phyloP scores from a whole-genome alignment of 2,888 invertebrate species.

The Labia minor region DNA sequence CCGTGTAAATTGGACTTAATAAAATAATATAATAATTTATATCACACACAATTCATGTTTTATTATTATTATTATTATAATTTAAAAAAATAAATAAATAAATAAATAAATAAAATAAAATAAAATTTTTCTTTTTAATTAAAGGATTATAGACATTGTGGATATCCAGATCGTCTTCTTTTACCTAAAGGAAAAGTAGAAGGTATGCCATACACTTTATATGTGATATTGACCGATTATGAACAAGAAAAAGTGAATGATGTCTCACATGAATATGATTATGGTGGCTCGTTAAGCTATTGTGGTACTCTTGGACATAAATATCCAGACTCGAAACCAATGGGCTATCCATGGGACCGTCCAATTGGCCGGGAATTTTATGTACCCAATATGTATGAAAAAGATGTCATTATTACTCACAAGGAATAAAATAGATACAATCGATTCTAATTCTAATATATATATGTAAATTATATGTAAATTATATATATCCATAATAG shows the following conservation, averaged over 20 bases:
- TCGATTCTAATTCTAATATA: too few species aligned
- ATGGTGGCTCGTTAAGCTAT: conserved; percentile 30
- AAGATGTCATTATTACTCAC: conserved; percentile 28
- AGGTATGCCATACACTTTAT: conserved; percentile 54
- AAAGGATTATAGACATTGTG: conserved; percentile 43
- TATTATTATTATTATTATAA: not conserved
- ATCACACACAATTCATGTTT: not conserved
- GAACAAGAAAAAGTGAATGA: conserved; percentile 25
- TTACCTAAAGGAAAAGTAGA: conserved; percentile 58
- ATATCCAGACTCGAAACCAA: conserved; percentile 30
- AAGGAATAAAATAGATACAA: too few species aligned
- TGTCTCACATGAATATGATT: conserved; percentile 25
- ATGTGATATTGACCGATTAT: conserved; percentile 44
- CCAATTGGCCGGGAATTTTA: conserved; percentile 30
- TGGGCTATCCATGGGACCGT: conserved; percentile 31
- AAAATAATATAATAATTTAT: too few species aligned
- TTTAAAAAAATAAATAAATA: too few species aligned
- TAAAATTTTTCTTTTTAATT: not conserved
- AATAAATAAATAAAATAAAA: not conserved
- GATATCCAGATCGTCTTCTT: conserved; percentile 58
- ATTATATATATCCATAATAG: too few species aligned
- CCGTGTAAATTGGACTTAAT: too few species aligned
- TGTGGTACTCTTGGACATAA: conserved; percentile 29
- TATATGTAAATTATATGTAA: too few species aligned
- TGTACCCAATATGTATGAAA: conserved; percentile 46